Evolutionary conservation across 2,888 invertebrate species (phyloP), one percentile per base, ranked within the genome.

Genomic region (Merodon equestris): DNA sequence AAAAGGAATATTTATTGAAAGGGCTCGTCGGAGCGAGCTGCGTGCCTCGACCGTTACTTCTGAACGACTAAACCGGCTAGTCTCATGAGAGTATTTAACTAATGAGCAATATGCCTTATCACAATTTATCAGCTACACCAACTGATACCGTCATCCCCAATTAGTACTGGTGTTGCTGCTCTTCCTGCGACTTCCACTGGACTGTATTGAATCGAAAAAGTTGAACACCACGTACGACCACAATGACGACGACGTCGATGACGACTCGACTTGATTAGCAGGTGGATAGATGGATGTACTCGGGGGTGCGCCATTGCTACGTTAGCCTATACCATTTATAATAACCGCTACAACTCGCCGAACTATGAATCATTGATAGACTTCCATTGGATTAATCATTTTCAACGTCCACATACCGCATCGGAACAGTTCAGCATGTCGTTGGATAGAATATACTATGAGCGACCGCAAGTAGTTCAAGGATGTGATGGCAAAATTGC

Each of bases 351-450:
- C 34, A 56, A 40, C 71, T 61, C 27, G 27, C 27, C 17, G 13
- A 18, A 38, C 48, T 67, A 73, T 77, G 67, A 77, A 77, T 73
- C 73, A 77, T 77, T 77, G 63, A 77, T 77, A 67, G 67, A 38
- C 72, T 63, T 61, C 57, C 63, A 13, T n/a, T 42, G 51, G 34
- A 61, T 72, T 53, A 61, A 73, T 71, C 66, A 60, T 44, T 53
- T 48, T 27, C 27, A 27, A 27, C 7, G 27, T 4, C 27, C 7
- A 27, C 5, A 40, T 3, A 2, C 40, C 9, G 40, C n/a, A n/a
- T 7, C 9, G 40, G 40, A 7, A 40, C 9, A 3, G 3, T 7
- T n/a, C 5, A 3, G n/a, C 34, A 48, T 45, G 57, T 50, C 34
- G 14, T n/a, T 15, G 14, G 9, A 48, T 17, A 42, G 13, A 40